Percentiles rank a stretch among this genome's conserved stretches.
Conservation (phyloP, 92 coral and sea anemone species). For the Hydrozoanthus gracilis region DNA sequence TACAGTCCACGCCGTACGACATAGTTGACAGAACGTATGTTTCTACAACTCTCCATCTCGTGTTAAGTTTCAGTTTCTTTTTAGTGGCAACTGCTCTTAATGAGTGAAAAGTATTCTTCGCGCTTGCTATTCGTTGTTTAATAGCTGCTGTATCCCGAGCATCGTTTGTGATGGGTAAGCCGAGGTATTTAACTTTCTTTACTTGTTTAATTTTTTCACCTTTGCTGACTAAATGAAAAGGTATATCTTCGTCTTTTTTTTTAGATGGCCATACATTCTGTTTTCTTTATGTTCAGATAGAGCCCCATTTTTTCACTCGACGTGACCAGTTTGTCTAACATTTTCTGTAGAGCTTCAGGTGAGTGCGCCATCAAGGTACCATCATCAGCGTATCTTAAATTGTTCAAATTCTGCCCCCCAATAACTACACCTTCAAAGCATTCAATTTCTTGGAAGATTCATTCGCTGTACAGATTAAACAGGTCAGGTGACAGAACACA, state of each 20-base stretch:
- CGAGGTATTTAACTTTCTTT: not conserved
- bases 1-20: not conserved
- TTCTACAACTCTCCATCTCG: not conserved
- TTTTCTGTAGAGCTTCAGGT: not conserved
- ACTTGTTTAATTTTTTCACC: not conserved
- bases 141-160: not conserved
- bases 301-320: not conserved
- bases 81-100: not conserved
- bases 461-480: not conserved
- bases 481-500: conserved; percentile 7
- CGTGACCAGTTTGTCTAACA: not conserved
- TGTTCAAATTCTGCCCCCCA: not conserved
- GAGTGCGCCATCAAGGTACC: conserved; percentile 8
- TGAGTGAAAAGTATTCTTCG: not conserved
- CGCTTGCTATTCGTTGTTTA: not conserved
- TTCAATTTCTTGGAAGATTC: not conserved
- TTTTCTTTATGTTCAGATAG: not conserved
- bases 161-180: not conserved
- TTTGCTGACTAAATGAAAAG: not conserved
- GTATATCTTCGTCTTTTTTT: not conserved
- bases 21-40: not conserved
- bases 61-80: not conserved
- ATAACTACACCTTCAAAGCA: not conserved
- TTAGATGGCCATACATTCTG: not conserved
- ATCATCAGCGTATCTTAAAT: conserved; percentile 15